Evolutionary conservation across 1,140 invertebrate species (phyloP).

Genomic region (Heliconius melpomene): DNA sequence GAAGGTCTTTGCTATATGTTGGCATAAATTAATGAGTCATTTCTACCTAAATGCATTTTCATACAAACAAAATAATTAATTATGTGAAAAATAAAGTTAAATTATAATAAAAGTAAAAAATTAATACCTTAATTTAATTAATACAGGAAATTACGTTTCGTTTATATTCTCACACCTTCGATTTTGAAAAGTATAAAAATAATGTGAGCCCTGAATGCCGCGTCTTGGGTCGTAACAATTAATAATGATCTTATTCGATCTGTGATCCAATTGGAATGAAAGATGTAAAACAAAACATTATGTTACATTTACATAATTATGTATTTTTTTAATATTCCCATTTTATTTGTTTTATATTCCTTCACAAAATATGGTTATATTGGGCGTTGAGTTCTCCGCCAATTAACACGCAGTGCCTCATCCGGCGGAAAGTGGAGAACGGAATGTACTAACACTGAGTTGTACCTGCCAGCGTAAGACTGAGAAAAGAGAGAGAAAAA

Average conservation of each 20-base stretch:
- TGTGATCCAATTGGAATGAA: neutral
- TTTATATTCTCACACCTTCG: neutral
- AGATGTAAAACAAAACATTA: neutral
- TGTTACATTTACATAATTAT: neutral
- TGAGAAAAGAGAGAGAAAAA: no score
- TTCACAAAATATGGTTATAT: no score
- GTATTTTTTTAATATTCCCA: neutral
- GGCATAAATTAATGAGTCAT: neutral
- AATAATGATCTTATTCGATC: neutral
- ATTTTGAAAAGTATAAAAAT: neutral
- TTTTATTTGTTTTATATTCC: neutral
- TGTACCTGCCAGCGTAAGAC: no score
- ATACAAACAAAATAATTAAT: slow-evolving; percentile 1
- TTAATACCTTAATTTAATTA: neutral
- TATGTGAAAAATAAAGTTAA: neutral
- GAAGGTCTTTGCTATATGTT: slow-evolving; percentile 15
- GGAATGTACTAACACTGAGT: no score
- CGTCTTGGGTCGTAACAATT: neutral
- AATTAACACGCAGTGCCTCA: neutral
- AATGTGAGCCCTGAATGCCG: no score
- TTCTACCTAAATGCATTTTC: neutral
- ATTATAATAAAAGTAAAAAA: neutral
- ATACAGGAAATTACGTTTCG: neutral
- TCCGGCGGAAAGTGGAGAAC: no score
- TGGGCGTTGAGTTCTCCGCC: no score